These are phyloP conservation scores for Orthochromis malagaraziensis DNA, from an alignment of 2,113 vertebrate species.

Conservation along the genomic window DNA sequence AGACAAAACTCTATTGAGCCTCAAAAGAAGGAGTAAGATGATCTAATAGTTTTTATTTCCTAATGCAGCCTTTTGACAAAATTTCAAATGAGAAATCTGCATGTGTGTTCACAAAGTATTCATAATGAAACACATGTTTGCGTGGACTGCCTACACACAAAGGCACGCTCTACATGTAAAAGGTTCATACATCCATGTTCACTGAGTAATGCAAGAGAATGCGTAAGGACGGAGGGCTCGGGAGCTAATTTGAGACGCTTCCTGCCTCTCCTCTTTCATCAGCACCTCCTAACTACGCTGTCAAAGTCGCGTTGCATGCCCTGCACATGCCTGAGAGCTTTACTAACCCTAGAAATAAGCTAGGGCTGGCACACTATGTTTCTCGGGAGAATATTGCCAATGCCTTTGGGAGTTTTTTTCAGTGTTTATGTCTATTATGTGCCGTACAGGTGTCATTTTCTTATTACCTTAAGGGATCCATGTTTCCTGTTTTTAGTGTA, in stretches of 20 bases:
- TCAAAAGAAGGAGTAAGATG: background rate
- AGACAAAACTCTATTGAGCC: background rate
- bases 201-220: conserved; percentile 25
- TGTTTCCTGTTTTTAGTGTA: background rate
- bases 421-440: background rate
- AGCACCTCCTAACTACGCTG: conserved; percentile 71
- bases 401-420: background rate
- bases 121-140: conserved; percentile 1
- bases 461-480: background rate
- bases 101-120: background rate
- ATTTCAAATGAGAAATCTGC: background rate
- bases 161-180: background rate
- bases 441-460: background rate
- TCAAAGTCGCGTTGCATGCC: conserved; percentile 47
- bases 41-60: background rate
- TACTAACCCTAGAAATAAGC: conserved; percentile 51
- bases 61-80: background rate
- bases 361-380: background rate
- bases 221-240: conserved; percentile 59
- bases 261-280: conserved; percentile 70
- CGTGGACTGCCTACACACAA: background rate
- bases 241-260: conserved; percentile 77
- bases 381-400: background rate
- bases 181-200: background rate
- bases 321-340: conserved; percentile 32